phyloP scores from a whole-genome alignment of 2,888 invertebrate species.

The Dynastes tityus region DNA sequence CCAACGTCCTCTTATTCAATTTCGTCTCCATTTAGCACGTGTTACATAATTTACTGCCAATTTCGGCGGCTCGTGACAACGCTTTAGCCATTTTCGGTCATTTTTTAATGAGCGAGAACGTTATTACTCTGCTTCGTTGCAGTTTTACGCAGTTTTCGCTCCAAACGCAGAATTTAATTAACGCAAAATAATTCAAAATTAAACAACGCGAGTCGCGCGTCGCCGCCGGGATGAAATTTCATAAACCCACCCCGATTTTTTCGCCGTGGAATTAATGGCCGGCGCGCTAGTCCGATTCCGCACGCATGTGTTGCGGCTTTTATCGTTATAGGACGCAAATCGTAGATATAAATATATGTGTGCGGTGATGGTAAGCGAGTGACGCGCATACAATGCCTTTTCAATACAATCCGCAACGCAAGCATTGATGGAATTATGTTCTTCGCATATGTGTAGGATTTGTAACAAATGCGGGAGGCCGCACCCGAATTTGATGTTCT shows the following conservation, averaged over 20 bases:
- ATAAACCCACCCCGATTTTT: not conserved
- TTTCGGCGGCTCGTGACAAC: no score
- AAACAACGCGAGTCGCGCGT: not conserved
- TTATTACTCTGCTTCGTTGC: not conserved
- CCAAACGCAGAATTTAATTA: conserved; percentile 22
- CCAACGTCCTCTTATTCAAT: no score
- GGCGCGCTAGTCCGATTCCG: not conserved
- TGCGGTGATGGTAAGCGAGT: not conserved
- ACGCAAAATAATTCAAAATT: conserved; percentile 30
- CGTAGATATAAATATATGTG: no score
- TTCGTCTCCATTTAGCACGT: no score
- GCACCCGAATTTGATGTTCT: not conserved
- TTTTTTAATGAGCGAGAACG: no score
- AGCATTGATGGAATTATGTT: not conserved
- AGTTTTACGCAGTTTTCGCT: not conserved
- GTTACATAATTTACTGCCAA: no score
- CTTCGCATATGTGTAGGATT: not conserved
- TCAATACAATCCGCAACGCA: conserved; percentile 4
- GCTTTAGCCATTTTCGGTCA: no score
- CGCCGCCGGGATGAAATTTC: conserved; percentile 6
- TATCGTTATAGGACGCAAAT: not conserved
- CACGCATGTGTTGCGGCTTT: not conserved
- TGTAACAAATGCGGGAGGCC: not conserved
- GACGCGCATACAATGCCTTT: not conserved
- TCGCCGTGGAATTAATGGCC: not conserved